These are phyloP conservation scores for Nothoprocta pentlandii DNA, from an alignment of 2,113 vertebrate species.

Conservation along the genomic window DNA sequence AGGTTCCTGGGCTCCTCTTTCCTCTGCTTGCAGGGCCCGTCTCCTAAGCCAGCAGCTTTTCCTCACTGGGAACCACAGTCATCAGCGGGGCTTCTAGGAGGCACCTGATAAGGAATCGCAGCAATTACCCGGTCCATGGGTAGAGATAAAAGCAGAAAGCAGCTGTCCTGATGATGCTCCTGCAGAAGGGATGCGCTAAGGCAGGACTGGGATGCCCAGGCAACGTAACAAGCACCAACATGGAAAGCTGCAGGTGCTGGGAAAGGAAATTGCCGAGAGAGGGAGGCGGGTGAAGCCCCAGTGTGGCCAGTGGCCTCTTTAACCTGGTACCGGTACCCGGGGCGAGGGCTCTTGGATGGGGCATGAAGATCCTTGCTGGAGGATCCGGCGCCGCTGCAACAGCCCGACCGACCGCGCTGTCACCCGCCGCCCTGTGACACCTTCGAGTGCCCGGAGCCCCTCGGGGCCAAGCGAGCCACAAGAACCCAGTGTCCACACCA, in stretches of 20 bases:
- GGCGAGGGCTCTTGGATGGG: too few relatives aligned
- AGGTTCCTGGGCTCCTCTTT: accelerated
- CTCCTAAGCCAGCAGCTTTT: background rate
- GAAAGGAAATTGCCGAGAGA: accelerated
- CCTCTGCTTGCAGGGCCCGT: accelerated
- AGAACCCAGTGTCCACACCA: too few relatives aligned
- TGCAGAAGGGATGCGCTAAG: background rate
- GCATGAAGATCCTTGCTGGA: too few relatives aligned
- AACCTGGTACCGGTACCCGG: background rate
- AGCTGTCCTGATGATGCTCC: background rate
- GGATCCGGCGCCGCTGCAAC: too few relatives aligned
- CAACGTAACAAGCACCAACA: background rate
- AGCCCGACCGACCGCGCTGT: too few relatives aligned
- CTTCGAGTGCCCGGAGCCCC: too few relatives aligned
- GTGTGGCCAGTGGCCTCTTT: background rate
- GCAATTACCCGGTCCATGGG: background rate
- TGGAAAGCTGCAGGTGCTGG: accelerated
- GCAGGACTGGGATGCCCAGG: background rate
- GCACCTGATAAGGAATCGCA: background rate
- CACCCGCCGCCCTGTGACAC: too few relatives aligned
- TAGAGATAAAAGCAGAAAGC: background rate
- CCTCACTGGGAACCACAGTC: background rate
- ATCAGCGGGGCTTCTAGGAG: too few relatives aligned
- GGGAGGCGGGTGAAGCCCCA: background rate
- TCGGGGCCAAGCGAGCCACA: too few relatives aligned